Conservation (phyloP, 2,113 vertebrate species). For the Sclerurus mexicanus region DNA sequence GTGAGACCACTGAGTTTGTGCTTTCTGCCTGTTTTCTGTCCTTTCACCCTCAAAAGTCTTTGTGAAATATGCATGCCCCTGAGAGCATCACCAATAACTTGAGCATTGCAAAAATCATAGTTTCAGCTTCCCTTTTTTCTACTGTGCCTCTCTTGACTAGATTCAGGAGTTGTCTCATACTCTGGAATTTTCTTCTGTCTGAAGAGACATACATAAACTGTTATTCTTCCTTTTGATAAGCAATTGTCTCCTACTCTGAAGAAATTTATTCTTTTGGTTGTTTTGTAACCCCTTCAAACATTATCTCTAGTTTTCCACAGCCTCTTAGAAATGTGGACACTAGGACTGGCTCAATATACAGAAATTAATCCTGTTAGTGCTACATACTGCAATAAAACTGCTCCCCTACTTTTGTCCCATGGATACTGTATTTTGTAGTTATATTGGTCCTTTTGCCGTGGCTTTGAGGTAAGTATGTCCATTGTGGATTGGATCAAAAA, state of each 20-base stretch:
- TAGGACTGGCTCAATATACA: fast-evolving
- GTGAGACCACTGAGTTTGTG: not conserved
- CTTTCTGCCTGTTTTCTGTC: not conserved
- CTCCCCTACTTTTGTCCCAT: not conserved
- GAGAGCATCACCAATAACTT: not conserved
- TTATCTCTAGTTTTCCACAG: not conserved
- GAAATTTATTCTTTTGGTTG: not conserved
- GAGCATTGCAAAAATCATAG: not conserved
- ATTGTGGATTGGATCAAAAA: not conserved
- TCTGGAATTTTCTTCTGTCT: not conserved
- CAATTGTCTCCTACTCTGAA: not conserved
- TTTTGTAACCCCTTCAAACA: not conserved
- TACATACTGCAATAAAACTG: not conserved
- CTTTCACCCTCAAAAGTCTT: not conserved
- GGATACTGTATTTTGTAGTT: not conserved
- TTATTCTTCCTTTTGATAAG: not conserved
- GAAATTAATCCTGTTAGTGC: not conserved
- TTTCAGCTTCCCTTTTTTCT: not conserved
- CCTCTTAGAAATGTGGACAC: not conserved
- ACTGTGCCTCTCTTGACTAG: not conserved
- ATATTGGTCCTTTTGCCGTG: not conserved
- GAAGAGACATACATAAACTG: not conserved
- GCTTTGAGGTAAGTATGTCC: not conserved
- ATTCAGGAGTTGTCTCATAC: not conserved
- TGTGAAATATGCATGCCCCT: not conserved